phyloP scores from a whole-genome alignment of 2,797 vertebrate genomes.

The Arnoldichthys spilopterus region DNA sequence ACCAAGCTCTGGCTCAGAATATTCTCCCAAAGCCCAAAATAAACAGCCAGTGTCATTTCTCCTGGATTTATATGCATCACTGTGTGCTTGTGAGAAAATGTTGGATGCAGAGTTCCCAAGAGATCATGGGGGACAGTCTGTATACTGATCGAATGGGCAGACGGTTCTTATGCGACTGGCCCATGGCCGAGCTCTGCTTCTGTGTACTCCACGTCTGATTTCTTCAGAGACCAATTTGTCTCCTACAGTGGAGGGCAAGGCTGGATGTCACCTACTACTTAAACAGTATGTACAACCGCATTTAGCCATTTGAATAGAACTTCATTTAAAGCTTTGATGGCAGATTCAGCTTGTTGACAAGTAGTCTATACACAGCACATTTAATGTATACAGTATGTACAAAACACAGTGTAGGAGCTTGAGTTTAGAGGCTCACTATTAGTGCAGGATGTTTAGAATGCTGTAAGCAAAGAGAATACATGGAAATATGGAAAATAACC shows the following conservation, averaged over 20 bases:
- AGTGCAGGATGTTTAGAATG: neutral
- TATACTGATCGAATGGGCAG: constrained; percentile 53
- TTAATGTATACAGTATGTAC: neutral
- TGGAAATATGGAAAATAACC: neutral
- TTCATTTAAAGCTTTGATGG: constrained; percentile 8
- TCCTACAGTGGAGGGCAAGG: constrained; percentile 35
- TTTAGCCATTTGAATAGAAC: constrained; percentile 28
- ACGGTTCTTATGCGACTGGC: constrained; percentile 59
- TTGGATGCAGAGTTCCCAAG: constrained; percentile 54
- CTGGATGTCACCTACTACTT: constrained; percentile 40
- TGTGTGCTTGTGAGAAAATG: constrained; percentile 63
- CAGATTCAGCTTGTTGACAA: neutral
- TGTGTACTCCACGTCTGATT: constrained; percentile 50
- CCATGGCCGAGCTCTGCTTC: constrained; percentile 43
- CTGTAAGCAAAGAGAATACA: neutral
- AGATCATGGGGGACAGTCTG: constrained; percentile 50
- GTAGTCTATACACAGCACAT: neutral
- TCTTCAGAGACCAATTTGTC: constrained; percentile 51
- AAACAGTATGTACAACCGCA: constrained; percentile 25
- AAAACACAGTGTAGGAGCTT: neutral
- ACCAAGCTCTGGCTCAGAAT: neutral
- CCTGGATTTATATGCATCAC: constrained; percentile 52
- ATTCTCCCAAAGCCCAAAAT: constrained; percentile 31
- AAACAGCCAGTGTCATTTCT: constrained; percentile 44
- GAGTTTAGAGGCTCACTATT: neutral